Base-by-base conservation (phyloP, 2,888 invertebrate genomes). In the Brenthis hecate region DNA sequence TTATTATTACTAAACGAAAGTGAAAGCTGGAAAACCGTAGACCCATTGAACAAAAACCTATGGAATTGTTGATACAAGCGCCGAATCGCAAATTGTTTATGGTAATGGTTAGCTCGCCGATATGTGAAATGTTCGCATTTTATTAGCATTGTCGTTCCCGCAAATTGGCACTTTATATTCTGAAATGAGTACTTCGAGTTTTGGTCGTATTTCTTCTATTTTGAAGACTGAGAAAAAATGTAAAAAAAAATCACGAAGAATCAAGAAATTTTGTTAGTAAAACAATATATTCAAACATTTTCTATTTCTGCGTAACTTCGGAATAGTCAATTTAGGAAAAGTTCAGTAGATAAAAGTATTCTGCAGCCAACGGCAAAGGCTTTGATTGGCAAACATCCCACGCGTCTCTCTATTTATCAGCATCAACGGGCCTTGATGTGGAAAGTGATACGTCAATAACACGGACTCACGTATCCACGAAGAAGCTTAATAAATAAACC, bases 61-160 rank as follows among this genome's bases (percentile, higher is more conserved):
- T 84, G 81, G 82, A 84, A 84, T 84, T 81, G 83, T 80, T 78
- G 78, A 74, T 80, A 81, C 83, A 81, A 80, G 80, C 78, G 82
- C 81, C 81, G 85, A 85, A 80, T 85, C 80, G 81, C 79, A 85
- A 88, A 88, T 87, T 86, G 85, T 88, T 88, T 85, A 86, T 87
- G 86, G 83, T 85, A 89, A 88, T 87, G 77, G 77, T 72, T 75
- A 68, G 72, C 72, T 76, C 73, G 74, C 69, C 80, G 83, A 83
- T 84, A 85, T 83, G 81, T 83, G 81, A 84, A 86, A 87, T 85
- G 83, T 85, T 82, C 81, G 72, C 78, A 78, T 85, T 85, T 86
- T 87, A 85, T 85, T 84, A 81, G 81, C 79, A 74, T 75, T 78
- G 68, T 66, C 68, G 68, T 69, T 65, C 36, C 69, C 66, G 56